Evolutionary conservation across 2,888 invertebrate genomes (phyloP).

Genomic region (Sinelater perroti): DNA sequence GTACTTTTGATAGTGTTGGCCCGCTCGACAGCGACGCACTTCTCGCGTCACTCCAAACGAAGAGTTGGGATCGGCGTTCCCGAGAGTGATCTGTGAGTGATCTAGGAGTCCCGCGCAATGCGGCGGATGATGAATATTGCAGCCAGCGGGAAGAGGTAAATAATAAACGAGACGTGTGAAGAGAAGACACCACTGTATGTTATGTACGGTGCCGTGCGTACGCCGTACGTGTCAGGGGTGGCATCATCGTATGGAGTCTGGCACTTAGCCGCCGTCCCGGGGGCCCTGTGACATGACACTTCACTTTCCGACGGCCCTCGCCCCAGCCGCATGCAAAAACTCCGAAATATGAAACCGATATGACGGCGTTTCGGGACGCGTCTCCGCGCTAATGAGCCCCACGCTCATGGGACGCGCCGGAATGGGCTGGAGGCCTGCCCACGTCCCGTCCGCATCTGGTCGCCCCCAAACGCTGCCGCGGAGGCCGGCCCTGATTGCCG

Average conservation of each 20-base stretch:
- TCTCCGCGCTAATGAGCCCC: slow-evolving; percentile 42
- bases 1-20: too few species aligned
- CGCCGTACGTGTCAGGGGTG: slow-evolving; percentile 36
- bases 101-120: slow-evolving; percentile 24
- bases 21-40: slow-evolving; percentile 11
- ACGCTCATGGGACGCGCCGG: slow-evolving; percentile 23
- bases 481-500: slow-evolving; percentile 19
- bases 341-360: slow-evolving; percentile 57
- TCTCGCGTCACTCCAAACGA: slow-evolving; percentile 30
- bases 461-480: background rate
- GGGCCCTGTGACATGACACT: slow-evolving; percentile 60
- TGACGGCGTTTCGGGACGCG: slow-evolving; percentile 37
- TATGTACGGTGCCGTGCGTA: slow-evolving; percentile 29
- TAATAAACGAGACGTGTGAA: slow-evolving; percentile 39
- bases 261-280: slow-evolving; percentile 47
- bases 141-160: slow-evolving; percentile 37
- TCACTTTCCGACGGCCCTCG: slow-evolving; percentile 55
- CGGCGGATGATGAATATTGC: slow-evolving; percentile 36
- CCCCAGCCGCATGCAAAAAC: slow-evolving; percentile 54
- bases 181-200: slow-evolving; percentile 27
- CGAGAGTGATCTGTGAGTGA: slow-evolving; percentile 22
- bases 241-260: slow-evolving; percentile 36
- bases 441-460: slow-evolving; percentile 12
- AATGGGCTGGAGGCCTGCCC: background rate
- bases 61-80: slow-evolving; percentile 26